A percentile compares a stretch with the other conserved stretches of the same genome.
Conservation (phyloP, 2,888 invertebrate genomes). For the Anodontia alba region DNA sequence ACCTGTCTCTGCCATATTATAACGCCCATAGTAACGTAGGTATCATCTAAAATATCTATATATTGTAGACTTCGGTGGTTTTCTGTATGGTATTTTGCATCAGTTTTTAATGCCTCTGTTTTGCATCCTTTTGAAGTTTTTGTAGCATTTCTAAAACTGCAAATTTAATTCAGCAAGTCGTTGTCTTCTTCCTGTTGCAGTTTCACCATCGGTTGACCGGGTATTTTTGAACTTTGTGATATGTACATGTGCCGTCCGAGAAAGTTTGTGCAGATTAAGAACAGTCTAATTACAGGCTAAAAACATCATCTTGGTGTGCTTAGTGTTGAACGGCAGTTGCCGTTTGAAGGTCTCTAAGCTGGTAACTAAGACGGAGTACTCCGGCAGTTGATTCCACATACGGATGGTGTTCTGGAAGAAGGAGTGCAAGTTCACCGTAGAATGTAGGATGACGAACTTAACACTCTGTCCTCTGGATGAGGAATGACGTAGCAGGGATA, state of each 20-base stretch:
- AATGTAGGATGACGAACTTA: not conserved
- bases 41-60: too few species aligned
- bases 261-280: not conserved
- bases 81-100: too few species aligned
- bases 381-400: not conserved
- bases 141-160: too few species aligned
- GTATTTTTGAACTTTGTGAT: not conserved
- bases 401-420: not conserved
- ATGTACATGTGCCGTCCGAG: not conserved
- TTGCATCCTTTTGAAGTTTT: too few species aligned
- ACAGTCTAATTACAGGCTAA: not conserved
- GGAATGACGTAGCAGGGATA: not conserved
- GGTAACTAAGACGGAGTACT: not conserved
- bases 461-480: not conserved
- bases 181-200: not conserved
- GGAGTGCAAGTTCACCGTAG: not conserved
- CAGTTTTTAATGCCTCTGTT: too few species aligned
- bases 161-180: too few species aligned
- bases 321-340: constrained; percentile 5
- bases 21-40: too few species aligned
- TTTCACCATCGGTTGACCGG: not conserved
- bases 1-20: too few species aligned
- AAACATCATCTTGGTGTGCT: too few species aligned
- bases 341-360: not conserved
- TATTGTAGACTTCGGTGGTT: too few species aligned